These are phyloP conservation scores for Phyto melanocephala DNA, from an alignment of 2,888 invertebrate genomes.

Conservation along the genomic window DNA sequence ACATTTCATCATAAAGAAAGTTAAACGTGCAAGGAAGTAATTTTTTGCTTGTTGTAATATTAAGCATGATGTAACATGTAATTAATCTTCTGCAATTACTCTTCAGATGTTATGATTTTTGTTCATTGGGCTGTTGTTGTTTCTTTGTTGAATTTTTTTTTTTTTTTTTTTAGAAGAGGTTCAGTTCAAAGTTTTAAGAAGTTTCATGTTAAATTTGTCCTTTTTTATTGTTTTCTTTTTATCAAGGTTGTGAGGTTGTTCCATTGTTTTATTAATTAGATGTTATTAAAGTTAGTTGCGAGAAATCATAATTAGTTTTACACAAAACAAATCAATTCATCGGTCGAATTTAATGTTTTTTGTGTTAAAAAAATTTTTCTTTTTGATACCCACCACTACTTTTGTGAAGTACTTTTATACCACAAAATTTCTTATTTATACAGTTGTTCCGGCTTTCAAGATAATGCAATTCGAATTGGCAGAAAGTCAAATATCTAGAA, in stretches of 20 bases:
- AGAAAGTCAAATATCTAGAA: too few relatives aligned
- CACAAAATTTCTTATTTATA: too few relatives aligned
- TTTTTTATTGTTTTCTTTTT: conserved; percentile 12
- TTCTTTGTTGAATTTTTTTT: neutral
- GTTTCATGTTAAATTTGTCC: neutral
- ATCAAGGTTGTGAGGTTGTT: conserved; percentile 51
- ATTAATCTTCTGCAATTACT: conserved; percentile 72
- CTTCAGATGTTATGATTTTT: conserved; percentile 67
- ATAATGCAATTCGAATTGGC: too few relatives aligned
- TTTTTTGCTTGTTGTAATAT: conserved; percentile 13
- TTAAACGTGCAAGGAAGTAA: neutral
- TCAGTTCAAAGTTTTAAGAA: conserved; percentile 40
- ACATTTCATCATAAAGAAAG: conserved; percentile 54
- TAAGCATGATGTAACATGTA: conserved; percentile 48
- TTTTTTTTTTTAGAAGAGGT: neutral
- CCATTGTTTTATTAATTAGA: neutral
- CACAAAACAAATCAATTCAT: too few relatives aligned
- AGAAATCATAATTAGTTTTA: too few relatives aligned
- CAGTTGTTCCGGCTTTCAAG: too few relatives aligned
- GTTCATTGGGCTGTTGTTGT: conserved; percentile 11
- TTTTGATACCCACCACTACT: too few relatives aligned
- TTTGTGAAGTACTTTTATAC: too few relatives aligned
- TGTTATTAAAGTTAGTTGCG: too few relatives aligned
- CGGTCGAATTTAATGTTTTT: too few relatives aligned
- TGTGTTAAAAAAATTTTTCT: too few relatives aligned